Evolutionary conservation across 1,140 invertebrate genomes (phyloP), one percentile per base, ranked within the genome.

Genomic region (Acromyrmex echinatior): DNA sequence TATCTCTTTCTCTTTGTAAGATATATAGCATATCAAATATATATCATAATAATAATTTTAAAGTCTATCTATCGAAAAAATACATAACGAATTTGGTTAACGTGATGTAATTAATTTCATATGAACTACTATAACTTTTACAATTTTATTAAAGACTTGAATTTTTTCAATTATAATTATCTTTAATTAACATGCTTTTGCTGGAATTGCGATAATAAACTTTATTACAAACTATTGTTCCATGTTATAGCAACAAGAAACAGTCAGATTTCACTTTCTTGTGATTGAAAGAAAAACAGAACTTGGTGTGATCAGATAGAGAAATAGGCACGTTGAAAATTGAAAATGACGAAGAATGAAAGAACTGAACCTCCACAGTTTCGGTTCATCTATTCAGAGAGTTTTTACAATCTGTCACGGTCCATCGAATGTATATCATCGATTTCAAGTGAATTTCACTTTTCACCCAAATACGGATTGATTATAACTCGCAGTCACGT

Each of bases 251-350:
- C 31, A 21, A 56, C 4, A 51, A 53, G n/a, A 21, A 56, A 80
- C 16, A 56, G 14, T 14, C 14, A 71, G 49, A 58, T 81, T 81
- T 81, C 66, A 81, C 66, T 81, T 81, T 71, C 79, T 81, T 71
- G 35, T 35, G 65, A 31, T 81, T 4, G 6, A 6, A 81, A 81
- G 78, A 60, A 81, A 71, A 81, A 60, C 51, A 14, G 2, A 10
- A 5, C 4, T 16, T 39, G 4, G 16, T 5, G 51, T 5, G 35
- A 4, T 71, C 10, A 45, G 51, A 14, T 81, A 70, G 10, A 71
- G 79, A 28, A 71, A 56, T 81, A 71, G 18, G 10, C 21, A 3
- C 21, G 39, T 49, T 70, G 53, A 60, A 18, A 71, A 71, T 31
- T 58, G 10, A 58, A 81, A 35, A 71, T 10, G 16, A 45, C 76